A percentile compares a stretch with the other conserved stretches of the same genome.
Evolutionary conservation across 2,888 invertebrate genomes (phyloP).

Genomic region (Zeuzera pyrina): DNA sequence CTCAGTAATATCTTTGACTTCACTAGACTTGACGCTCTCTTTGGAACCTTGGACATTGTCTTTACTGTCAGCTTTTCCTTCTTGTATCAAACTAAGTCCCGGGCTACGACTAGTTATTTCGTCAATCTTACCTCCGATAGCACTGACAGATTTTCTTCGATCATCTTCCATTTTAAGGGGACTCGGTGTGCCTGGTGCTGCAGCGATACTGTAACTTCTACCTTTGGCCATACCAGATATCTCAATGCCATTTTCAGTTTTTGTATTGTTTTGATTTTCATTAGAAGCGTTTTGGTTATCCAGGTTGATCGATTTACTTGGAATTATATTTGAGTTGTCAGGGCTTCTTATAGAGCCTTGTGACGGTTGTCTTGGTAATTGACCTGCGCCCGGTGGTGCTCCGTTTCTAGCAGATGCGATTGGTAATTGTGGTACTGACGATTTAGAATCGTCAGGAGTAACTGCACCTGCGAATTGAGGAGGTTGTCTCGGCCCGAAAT

Average conservation of each 20-base stretch:
- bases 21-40: conserved; percentile 52
- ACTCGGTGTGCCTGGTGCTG: conserved; percentile 60
- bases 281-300: conserved; percentile 46
- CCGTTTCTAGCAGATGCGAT: conserved; percentile 43
- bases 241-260: conserved; percentile 50
- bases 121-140: conserved; percentile 55
- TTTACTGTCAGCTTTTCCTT: conserved; percentile 54
- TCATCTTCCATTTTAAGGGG: conserved; percentile 63
- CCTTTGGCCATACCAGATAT: conserved; percentile 59
- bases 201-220: conserved; percentile 69
- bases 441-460: conserved; percentile 48
- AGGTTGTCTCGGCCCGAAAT: conserved; percentile 65
- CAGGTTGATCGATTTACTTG: conserved; percentile 61
- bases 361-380: conserved; percentile 54
- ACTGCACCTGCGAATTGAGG: conserved; percentile 35
- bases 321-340: conserved; percentile 40
- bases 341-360: conserved; percentile 49
- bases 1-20: conserved; percentile 39
- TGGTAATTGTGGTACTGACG: conserved; percentile 26
- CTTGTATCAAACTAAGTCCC: conserved; percentile 61
- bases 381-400: conserved; percentile 26
- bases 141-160: conserved; percentile 63
- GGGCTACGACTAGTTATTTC: conserved; percentile 49
- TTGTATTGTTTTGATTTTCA: conserved; percentile 43
- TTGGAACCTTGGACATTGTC: conserved; percentile 56